Conservation (phyloP, 2,888 invertebrate genomes). For the Imbricaverruca yamaguchii region DNA sequence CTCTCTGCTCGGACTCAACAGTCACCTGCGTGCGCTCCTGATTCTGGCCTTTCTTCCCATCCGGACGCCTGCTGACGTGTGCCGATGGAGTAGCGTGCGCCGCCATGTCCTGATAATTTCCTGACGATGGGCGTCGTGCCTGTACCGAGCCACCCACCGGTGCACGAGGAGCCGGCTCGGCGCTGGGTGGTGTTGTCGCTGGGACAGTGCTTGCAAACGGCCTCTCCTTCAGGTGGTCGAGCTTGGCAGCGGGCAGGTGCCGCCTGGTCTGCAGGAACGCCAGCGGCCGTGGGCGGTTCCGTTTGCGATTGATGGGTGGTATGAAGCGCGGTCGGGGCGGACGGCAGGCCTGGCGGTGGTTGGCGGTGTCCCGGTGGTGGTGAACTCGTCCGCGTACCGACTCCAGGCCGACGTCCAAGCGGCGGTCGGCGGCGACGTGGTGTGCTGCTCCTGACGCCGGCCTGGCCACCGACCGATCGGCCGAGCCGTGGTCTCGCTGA, state of each 20-base stretch:
- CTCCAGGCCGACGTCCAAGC: not conserved
- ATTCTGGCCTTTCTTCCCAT: no score
- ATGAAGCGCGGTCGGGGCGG: not conserved
- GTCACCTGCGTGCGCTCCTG: no score
- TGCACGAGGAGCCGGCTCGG: no score
- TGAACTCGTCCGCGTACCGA: conserved; percentile 2
- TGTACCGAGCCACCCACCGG: no score
- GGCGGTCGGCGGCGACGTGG: not conserved
- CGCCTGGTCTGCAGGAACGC: not conserved
- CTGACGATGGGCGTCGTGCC: no score
- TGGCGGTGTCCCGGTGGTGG: not conserved
- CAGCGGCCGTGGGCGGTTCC: not conserved
- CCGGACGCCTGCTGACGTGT: no score
- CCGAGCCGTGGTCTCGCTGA: not conserved
- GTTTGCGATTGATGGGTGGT: not conserved
- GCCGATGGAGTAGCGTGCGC: no score
- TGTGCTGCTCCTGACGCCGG: not conserved
- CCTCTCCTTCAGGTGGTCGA: no score
- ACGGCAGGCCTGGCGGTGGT: not conserved
- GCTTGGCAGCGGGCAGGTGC: not conserved
- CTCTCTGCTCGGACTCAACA: no score
- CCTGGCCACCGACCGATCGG: not conserved
- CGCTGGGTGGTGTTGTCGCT: no score
- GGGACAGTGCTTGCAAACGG: no score
- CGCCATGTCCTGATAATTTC: no score